Evolutionary conservation across 2,888 invertebrate species (phyloP), one percentile per base, ranked within the genome.

Genomic region (Carterocephalus palaemon): DNA sequence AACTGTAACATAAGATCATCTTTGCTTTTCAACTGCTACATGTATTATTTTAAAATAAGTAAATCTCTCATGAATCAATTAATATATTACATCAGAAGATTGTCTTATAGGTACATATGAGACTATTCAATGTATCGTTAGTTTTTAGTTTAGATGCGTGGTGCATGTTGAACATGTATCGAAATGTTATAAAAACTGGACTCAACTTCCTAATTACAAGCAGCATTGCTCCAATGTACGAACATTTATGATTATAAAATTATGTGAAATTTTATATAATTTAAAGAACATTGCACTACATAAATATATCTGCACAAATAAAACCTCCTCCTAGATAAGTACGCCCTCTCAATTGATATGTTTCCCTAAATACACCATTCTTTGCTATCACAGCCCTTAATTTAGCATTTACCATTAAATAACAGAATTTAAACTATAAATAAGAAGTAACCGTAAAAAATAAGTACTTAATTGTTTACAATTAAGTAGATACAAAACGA

Each of bases 321-420:
- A 4, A 23, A 23, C 28, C 43, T 23, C 22, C 28, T 17, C 20
- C 34, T 36, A 43, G 23, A 36, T 43, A 43, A 52, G 46, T 41
- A 58, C 57, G 60, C 60, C 57, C 58, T 60, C 54, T 54, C 54
- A 51, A 54, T 62, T 49, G 59, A 67, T 59, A 61, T 67, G 76
- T 79, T 76, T 74, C 76, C 74, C 69, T 67, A 68, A 69, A 70
- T 73, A 75, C 67, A 69, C 66, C 71, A 62, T 68, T 68, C 66
- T 74, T 66, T 70, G 66, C 67, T 75, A 82, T 84, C 83, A 84
- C 83, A 84, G 83, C 83, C 83, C 78, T 67, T 70, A 68, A 62
- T 71, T 70, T 70, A 69, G 71, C 72, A 70, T 59, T 66, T 75
- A 73, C 52, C 59, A 75, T 70, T 73, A 73, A 71, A 70, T 68